Percentiles rank a stretch among this genome's conserved stretches.
Conservation (phyloP, 1,140 invertebrate species). For the Euglossa dilemma region DNA sequence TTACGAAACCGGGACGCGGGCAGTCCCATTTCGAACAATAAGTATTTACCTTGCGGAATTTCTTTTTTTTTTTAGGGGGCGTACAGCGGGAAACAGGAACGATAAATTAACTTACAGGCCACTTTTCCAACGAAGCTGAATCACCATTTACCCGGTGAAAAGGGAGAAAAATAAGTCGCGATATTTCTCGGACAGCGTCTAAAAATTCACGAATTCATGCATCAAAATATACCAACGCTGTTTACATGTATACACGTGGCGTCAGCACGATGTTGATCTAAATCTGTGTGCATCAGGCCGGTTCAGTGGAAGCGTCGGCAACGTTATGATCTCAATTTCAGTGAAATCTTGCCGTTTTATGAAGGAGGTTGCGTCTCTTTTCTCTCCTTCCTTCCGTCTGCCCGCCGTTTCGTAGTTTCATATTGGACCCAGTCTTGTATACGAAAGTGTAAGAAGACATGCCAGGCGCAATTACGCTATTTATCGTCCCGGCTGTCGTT, state of each 20-base stretch:
- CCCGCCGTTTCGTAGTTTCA: not conserved
- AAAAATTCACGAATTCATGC: not conserved
- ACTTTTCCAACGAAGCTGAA: too few relatives aligned
- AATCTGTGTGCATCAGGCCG: constrained; percentile 31
- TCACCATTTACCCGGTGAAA: too few relatives aligned
- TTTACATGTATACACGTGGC: constrained; percentile 38
- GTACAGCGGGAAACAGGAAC: too few relatives aligned
- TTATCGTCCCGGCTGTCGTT: constrained; percentile 22
- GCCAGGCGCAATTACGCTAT: constrained; percentile 45
- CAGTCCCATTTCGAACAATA: too few relatives aligned
- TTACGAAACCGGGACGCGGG: too few relatives aligned
- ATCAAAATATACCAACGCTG: not conserved
- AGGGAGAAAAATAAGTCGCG: too few relatives aligned
- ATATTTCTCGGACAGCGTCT: not conserved
- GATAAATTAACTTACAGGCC: too few relatives aligned
- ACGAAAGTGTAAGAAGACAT: not conserved
- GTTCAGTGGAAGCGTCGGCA: not conserved
- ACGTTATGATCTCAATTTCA: constrained; percentile 60
- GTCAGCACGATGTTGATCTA: constrained; percentile 22
- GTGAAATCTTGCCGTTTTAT: constrained; percentile 54
- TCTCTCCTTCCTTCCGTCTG: not conserved
- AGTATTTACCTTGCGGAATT: too few relatives aligned
- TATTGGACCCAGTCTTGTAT: constrained; percentile 41
- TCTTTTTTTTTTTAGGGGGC: too few relatives aligned
- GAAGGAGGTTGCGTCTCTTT: constrained; percentile 5